Evolutionary conservation across 2,888 invertebrate genomes (phyloP).

Genomic region (Stenotaenia linearis): DNA sequence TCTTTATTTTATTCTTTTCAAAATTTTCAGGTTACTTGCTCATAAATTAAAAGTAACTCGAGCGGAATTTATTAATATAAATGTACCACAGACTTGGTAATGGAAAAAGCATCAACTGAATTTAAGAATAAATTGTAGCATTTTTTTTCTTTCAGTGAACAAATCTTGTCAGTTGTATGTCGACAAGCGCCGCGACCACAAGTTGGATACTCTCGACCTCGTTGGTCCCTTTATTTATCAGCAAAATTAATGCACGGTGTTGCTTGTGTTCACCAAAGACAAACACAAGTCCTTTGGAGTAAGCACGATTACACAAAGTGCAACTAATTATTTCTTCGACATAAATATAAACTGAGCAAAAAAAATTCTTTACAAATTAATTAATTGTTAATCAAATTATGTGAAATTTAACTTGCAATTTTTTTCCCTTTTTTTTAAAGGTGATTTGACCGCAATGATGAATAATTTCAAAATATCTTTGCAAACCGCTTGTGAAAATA

Average conservation of each 20-base stretch:
- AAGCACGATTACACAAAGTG: neutral
- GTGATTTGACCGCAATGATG: neutral
- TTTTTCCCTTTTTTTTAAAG: neutral
- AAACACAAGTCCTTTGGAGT: neutral
- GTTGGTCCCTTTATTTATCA: neutral
- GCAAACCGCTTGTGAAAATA: neutral
- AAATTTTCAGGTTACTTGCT: too few relatives aligned
- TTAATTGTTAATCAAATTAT: neutral
- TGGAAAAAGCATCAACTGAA: too few relatives aligned
- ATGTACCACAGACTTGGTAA: too few relatives aligned
- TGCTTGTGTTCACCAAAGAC: neutral
- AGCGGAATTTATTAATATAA: too few relatives aligned
- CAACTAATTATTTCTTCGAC: too few relatives aligned
- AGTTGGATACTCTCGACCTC: neutral
- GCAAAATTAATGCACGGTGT: neutral
- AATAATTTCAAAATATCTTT: neutral
- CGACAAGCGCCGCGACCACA: neutral
- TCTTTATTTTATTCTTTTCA: too few relatives aligned
- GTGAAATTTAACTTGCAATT: too few relatives aligned
- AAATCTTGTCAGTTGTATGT: neutral
- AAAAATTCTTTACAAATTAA: neutral
- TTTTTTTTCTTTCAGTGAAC: too few relatives aligned
- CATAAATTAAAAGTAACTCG: too few relatives aligned
- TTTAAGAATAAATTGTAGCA: too few relatives aligned
- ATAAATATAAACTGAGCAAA: neutral